Evolutionary conservation across 2,113 vertebrate genomes (phyloP), one percentile per base, ranked within the genome.

Genomic region (Percopsis transmontana): DNA sequence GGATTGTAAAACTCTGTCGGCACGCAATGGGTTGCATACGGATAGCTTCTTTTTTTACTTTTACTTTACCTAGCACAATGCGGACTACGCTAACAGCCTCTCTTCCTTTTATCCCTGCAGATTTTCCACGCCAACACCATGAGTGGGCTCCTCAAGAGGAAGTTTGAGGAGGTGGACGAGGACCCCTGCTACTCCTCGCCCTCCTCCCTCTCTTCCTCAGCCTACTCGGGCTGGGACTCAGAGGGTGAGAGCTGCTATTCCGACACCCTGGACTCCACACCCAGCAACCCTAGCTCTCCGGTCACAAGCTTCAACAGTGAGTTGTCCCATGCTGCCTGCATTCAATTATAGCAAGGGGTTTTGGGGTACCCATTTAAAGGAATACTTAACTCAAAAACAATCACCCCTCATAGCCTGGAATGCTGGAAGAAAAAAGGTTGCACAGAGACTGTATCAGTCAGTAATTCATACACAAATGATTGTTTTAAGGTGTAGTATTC

Each of bases 81-180:
- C 12, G 16, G 16, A 14, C 42, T 10, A 16, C 11, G 8, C 62
- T 72, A 76, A 80, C 70, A 12, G 69, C 41, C 66, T 7, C 1
- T 44, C 13, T 55, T 74, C 20, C 24, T 42, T 51, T 23, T 14
- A 4, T 23, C 13, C 42, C 23, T 27, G 38, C 88, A 95, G 95
- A 90, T 91, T 68, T 74, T 87, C 92, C 87, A 75, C 91, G 68
- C 40, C 1, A 70, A 50, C 84, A 84, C 91, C 92, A 99, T 99
- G 96, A 94, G 93, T 2, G 95, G 94, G 68, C 84, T 94, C 59
- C 89, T 95, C 79, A 98, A 99, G 92, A 94, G 96, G 90, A 99
- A 98, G 88, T 97, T 95, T 13, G 94, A 96, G 88, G 95, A 96
- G 91, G 88, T 97, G 92, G 95, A 95, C 54, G 95, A 92, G 81